Conservation (phyloP, 2,113 vertebrate species). For the Pterophyllum scalare region DNA sequence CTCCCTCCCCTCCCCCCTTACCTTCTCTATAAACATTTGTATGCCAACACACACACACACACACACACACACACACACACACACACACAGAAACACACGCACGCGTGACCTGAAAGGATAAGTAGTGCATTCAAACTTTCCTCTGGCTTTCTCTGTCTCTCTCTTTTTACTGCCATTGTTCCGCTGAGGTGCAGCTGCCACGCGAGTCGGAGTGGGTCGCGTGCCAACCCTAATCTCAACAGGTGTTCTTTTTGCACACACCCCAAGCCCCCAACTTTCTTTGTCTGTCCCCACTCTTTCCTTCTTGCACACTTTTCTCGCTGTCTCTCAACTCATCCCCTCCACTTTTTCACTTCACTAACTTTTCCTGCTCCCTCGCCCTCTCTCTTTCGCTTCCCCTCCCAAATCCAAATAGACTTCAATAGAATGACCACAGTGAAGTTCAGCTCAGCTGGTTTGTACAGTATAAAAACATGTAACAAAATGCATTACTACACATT, state of each 20-base stretch:
- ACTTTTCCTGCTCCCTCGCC: background rate
- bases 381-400: background rate
- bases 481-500: background rate
- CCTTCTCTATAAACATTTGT: slow-evolving; percentile 49
- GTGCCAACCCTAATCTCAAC: slow-evolving; percentile 76
- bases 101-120: slow-evolving; percentile 69
- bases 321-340: background rate
- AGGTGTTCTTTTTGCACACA: slow-evolving; percentile 73
- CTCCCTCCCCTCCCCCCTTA: background rate
- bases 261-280: slow-evolving; percentile 31
- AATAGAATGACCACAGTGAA: background rate
- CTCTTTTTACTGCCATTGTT: slow-evolving; percentile 77
- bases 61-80: slow-evolving; percentile 17
- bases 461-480: background rate
- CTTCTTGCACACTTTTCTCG: slow-evolving; percentile 11
- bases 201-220: slow-evolving; percentile 74
- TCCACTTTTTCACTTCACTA: slow-evolving; percentile 24
- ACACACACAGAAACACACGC: slow-evolving; percentile 16
- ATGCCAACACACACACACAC: slow-evolving; percentile 34
- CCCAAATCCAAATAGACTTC: background rate
- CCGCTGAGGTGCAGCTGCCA: slow-evolving; percentile 75
- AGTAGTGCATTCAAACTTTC: slow-evolving; percentile 78
- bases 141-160: slow-evolving; percentile 59
- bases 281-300: slow-evolving; percentile 47
- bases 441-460: background rate